Conservation (phyloP, 2,888 invertebrate species). For the Nephrotoma guestfalica region DNA sequence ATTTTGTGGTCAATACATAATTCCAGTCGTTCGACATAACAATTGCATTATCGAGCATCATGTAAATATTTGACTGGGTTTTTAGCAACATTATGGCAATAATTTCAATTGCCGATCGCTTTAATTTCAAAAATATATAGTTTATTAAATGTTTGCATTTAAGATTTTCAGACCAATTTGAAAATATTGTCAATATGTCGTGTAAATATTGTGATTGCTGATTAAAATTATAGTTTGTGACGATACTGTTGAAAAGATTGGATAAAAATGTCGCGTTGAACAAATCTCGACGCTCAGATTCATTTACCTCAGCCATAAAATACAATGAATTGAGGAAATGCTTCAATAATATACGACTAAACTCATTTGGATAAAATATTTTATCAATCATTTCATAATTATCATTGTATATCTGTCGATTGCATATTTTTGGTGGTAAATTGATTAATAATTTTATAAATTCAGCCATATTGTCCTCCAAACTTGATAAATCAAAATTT, state of each 20-base stretch:
- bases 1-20: slow-evolving; percentile 46
- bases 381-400: slow-evolving; percentile 37
- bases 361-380: slow-evolving; percentile 42
- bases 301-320: slow-evolving; percentile 36
- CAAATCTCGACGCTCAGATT: slow-evolving; percentile 8
- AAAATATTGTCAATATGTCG: slow-evolving; percentile 39
- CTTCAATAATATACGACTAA: slow-evolving; percentile 41
- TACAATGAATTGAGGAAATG: slow-evolving; percentile 46
- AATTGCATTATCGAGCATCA: slow-evolving; percentile 35
- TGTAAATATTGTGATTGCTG: slow-evolving; percentile 34
- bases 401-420: slow-evolving; percentile 31
- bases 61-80: slow-evolving; percentile 27
- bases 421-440: slow-evolving; percentile 56
- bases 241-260: slow-evolving; percentile 43
- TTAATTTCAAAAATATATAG: slow-evolving; percentile 38
- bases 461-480: slow-evolving; percentile 31
- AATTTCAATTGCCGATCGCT: slow-evolving; percentile 42
- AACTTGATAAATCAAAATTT: slow-evolving; percentile 11
- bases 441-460: slow-evolving; percentile 48
- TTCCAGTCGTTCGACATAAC: slow-evolving; percentile 45
- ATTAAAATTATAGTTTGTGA: slow-evolving; percentile 39
- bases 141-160: slow-evolving; percentile 34
- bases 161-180: slow-evolving; percentile 27
- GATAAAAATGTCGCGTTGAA: slow-evolving; percentile 34
- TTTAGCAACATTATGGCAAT: slow-evolving; percentile 41